These are phyloP conservation scores for Diarsia mendica DNA, from an alignment of 2,888 invertebrate genomes.

Conservation along the genomic window DNA sequence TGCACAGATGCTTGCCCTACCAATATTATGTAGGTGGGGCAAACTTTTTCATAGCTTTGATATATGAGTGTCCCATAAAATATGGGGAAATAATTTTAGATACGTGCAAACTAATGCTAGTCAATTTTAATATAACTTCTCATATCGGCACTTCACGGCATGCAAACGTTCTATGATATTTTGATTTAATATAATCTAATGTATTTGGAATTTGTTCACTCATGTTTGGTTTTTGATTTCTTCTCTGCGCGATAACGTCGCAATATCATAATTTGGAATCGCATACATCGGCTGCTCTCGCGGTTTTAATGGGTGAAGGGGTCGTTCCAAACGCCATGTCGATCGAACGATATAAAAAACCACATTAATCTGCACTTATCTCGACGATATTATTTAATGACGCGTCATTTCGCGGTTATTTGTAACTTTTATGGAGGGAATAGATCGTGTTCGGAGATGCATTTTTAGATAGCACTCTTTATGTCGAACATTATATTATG, in stretches of 20 bases:
- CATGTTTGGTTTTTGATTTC: conserved; percentile 51
- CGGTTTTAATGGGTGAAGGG: conserved; percentile 82
- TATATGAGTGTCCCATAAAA: conserved; percentile 82
- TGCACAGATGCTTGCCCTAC: conserved; percentile 88
- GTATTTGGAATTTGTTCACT: conserved; percentile 30
- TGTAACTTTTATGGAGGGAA: conserved; percentile 86
- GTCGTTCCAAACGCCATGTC: conserved; percentile 81
- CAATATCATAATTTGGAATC: conserved; percentile 84
- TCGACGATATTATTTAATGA: conserved; percentile 89
- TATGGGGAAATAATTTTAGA: conserved; percentile 67
- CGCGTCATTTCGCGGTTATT: conserved; percentile 88
- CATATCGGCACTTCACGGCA: not conserved
- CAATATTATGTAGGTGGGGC: conserved; percentile 84
- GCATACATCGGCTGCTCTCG: conserved; percentile 78
- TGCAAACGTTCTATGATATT: not conserved
- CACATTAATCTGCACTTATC: conserved; percentile 89
- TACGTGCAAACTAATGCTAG: conserved; percentile 49
- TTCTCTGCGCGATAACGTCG: conserved; percentile 64
- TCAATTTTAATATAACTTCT: conserved; percentile 45
- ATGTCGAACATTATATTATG: conserved; percentile 73
- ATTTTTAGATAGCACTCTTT: conserved; percentile 82
- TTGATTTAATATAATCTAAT: conserved; percentile 28
- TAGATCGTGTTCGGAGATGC: conserved; percentile 79
- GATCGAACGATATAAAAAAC: conserved; percentile 85
- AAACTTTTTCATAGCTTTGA: conserved; percentile 84